Base-by-base conservation (phyloP, 2,113 vertebrate species). In the Charadrius vociferus region DNA sequence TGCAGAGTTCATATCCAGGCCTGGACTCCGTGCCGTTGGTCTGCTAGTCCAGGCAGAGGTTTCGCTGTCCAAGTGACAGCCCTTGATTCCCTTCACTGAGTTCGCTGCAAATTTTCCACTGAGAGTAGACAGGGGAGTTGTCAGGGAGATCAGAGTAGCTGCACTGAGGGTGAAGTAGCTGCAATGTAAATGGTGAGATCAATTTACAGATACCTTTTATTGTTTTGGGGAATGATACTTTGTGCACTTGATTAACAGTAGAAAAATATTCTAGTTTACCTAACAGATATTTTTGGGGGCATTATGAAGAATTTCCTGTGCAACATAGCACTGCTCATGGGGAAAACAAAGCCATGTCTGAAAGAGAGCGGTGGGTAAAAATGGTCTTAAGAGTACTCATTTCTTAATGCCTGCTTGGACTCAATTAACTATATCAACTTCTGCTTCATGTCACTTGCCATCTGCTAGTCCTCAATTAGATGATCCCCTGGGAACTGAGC, bases 391-490 rank as follows among this genome's bases (percentile, higher is more conserved):
- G 36, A 63, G 34, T 32, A 24, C 39, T 78, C 4, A 2, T 91
- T 91, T 86, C 68, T n/a, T 75, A 36, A 71, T 72, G 59, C 30
- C 61, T 71, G 17, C 39, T 85, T 82, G 66, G 70, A 66, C 70
- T 75, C 73, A 47, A 61, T 81, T 81, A 95, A 45, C 37, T 63
- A 21, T 2, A 50, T 37, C 45, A 82, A 23, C 39, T 93, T 80
- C 79, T 72, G 52, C 56, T 63, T 36, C 0, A 0, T 62, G 86
- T 72, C 21, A 29, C 62, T 70, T 82, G 71, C 86, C 94, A 93
- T 65, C 94, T 95, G 94, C 81, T 36, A 22, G 66, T 45, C 84
- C 81, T 77, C 93, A 39, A 66, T 97, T 83, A 93, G 41, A 9
- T 21, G 7, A 1, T 88, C 90, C 65, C 61, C 37, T n/a, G 93